phyloP scores from a whole-genome alignment of 2,797 vertebrate species.

The Vespertilio murinus region DNA sequence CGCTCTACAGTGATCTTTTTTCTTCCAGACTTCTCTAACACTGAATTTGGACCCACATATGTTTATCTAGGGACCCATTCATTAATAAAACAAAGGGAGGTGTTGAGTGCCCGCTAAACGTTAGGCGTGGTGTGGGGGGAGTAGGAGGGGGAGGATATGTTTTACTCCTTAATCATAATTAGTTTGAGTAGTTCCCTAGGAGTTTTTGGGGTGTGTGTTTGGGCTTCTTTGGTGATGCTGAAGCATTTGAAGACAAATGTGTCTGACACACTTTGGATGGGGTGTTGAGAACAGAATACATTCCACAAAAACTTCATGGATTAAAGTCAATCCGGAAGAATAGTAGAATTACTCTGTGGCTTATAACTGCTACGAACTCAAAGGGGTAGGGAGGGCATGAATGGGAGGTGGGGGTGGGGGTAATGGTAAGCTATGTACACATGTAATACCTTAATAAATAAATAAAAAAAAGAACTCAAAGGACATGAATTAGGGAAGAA shows the following conservation, averaged over 20 bases:
- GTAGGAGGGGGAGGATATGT: not conserved
- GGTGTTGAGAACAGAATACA: not conserved
- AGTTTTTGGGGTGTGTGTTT: not conserved
- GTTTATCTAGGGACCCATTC: not conserved
- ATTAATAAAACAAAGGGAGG: conserved; percentile 39
- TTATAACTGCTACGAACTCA: conserved; percentile 13
- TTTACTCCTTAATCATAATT: not conserved
- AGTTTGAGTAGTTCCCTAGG: not conserved
- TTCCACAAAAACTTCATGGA: not conserved
- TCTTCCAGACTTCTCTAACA: not conserved
- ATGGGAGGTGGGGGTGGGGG: too few relatives aligned
- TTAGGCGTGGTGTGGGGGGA: not conserved
- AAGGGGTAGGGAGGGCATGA: too few relatives aligned
- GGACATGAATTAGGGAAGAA: not conserved
- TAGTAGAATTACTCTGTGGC: not conserved
- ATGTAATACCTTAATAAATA: too few relatives aligned
- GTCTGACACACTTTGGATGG: not conserved
- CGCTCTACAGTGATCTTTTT: not conserved
- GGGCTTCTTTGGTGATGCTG: not conserved
- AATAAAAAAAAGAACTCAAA: conserved; percentile 31
- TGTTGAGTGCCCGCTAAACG: not conserved
- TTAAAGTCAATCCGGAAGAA: conserved; percentile 23
- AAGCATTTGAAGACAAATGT: not conserved
- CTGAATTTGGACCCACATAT: not conserved
- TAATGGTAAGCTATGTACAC: too few relatives aligned